Base-by-base conservation (phyloP, 1,140 invertebrate genomes). In the Caenorhabditis remanei region DNA sequence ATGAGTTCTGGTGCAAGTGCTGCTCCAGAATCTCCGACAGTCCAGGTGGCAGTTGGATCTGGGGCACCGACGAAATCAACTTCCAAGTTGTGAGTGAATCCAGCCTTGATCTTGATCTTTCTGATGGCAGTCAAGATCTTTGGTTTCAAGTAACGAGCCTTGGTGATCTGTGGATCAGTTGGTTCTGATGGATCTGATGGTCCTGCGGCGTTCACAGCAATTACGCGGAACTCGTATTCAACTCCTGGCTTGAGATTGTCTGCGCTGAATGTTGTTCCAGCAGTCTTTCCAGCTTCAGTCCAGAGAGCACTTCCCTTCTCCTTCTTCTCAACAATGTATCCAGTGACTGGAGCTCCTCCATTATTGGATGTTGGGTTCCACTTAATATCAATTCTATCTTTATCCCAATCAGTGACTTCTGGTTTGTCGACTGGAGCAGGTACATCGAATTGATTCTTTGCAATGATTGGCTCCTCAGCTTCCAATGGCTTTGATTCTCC, bases 401-500 rank as follows among this genome's bases (percentile, higher is more conserved):
- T 97, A 91, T 97, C 97, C 96, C 96, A 99, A 93, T 99, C 97
- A 21, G 96, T 96, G 21, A 97, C 95, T 85, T 96, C 95, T 0
- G 97, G 97, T 71, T 95, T 95, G 46, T 97, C 97, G 71, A 98
- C 98, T 93, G 97, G 97, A 92, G 97, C 96, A 8, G 98, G 97
- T 88, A 93, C 93, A 90, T 94, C 96, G 92, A 98, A 99, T 85
- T 97, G 97, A 95, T 99, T 99, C 92, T 96, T 98, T 41, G 97
- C 97, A 48, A 95, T 89, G 90, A 98, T 97, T 8, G 95, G 94
- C 90, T 97, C 96, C n/a, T 96, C 95, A 43, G 96, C 96, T 93
- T 98, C 97, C 67, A 99, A 93, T 32, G 98, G 97, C 90, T 99
- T 97, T 0, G 97, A 98, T 94, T 98, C 96, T 4, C 98, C 98